Conservation (phyloP, 2,888 invertebrate species). For the Protodeltote pygarga region DNA sequence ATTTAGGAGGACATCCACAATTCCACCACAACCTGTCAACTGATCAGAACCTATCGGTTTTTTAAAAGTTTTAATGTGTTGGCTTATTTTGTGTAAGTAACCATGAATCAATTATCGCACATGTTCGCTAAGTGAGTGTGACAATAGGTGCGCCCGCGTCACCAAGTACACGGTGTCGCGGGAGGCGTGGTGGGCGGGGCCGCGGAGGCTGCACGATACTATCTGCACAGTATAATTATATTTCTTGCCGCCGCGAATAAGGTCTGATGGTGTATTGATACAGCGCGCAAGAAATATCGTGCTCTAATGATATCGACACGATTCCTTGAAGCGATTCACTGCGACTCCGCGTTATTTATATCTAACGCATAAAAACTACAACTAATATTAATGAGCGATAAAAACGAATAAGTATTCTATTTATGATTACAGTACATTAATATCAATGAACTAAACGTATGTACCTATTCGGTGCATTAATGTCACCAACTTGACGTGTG, state of each 20-base stretch:
- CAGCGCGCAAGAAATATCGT: slow-evolving; percentile 33
- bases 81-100: too few relatives aligned
- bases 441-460: too few relatives aligned
- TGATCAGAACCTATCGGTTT: too few relatives aligned
- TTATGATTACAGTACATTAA: background rate
- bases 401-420: background rate
- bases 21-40: too few relatives aligned
- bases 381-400: slow-evolving; percentile 7
- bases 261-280: slow-evolving; percentile 43
- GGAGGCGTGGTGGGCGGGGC: slow-evolving; percentile 15
- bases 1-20: too few relatives aligned
- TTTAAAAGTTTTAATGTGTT: too few relatives aligned
- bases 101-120: background rate
- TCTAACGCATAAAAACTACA: slow-evolving; percentile 14
- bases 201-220: slow-evolving; percentile 32
- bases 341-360: slow-evolving; percentile 21
- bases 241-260: slow-evolving; percentile 36
- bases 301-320: slow-evolving; percentile 43
- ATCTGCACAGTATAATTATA: slow-evolving; percentile 31
- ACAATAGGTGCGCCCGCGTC: background rate
- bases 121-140: background rate
- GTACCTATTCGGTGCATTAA: too few relatives aligned
- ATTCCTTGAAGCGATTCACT: slow-evolving; percentile 30
- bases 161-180: background rate
- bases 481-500: too few relatives aligned